Conservation (phyloP, 2,797 vertebrate species). For the Avahi laniger region DNA sequence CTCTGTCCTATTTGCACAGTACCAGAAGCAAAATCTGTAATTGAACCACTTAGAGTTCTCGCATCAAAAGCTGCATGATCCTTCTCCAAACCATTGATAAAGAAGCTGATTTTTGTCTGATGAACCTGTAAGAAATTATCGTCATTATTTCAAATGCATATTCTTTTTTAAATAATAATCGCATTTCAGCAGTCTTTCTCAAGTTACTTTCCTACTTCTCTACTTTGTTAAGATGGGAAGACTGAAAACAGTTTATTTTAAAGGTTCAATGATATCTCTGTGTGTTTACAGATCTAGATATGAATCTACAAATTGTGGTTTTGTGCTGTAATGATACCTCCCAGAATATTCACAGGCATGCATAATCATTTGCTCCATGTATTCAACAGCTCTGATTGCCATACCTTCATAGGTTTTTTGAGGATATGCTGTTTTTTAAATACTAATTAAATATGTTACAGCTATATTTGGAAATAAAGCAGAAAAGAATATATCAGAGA, state of each 20-base stretch:
- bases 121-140: conserved; percentile 87
- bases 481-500: background rate
- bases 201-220: background rate
- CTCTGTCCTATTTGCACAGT: conserved; percentile 89
- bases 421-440: background rate
- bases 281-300: background rate
- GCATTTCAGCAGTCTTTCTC: background rate
- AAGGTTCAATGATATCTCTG: background rate
- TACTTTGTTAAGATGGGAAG: background rate
- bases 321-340: background rate
- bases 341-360: background rate
- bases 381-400: background rate
- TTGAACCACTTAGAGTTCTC: conserved; percentile 83
- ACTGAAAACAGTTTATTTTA: background rate
- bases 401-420: background rate
- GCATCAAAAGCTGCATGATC: conserved; percentile 91
- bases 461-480: background rate
- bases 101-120: conserved; percentile 89
- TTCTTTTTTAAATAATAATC: background rate
- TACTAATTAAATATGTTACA: background rate
- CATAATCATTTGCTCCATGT: background rate
- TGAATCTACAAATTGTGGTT: background rate
- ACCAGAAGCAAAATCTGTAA: conserved; percentile 83
- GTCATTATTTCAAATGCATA: background rate
- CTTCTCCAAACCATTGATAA: conserved; percentile 93